Conservation (phyloP, 2,888 invertebrate genomes). For the Drosophila mercatorum region DNA sequence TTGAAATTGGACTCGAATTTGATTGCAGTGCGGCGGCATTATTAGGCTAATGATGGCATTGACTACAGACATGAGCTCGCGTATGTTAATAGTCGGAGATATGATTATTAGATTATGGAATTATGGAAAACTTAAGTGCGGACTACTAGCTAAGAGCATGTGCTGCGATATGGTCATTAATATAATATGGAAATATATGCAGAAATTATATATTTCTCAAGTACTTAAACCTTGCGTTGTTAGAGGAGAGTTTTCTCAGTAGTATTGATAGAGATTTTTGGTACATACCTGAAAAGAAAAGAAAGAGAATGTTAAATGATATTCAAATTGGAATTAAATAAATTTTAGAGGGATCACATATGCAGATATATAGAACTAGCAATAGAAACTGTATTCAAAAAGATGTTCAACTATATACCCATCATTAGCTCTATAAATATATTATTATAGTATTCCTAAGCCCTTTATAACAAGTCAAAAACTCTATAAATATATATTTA, state of each 20-base stretch:
- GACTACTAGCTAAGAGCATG: not conserved
- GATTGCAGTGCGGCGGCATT: conserved; percentile 51
- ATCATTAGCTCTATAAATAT: not conserved
- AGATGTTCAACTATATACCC: too few relatives aligned
- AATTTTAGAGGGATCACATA: not conserved
- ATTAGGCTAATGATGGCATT: conserved; percentile 50
- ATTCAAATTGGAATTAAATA: not conserved
- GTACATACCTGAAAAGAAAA: conserved; percentile 57
- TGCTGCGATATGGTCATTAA: too few relatives aligned
- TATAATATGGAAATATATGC: not conserved
- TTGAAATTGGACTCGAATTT: conserved; percentile 56
- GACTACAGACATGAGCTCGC: not conserved
- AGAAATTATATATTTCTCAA: not conserved
- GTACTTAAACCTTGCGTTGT: conserved; percentile 1
- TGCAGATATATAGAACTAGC: not conserved
- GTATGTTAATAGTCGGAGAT: conserved; percentile 17
- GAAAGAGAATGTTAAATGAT: conserved; percentile 3
- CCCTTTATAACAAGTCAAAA: too few relatives aligned
- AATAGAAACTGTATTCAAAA: too few relatives aligned
- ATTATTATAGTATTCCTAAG: too few relatives aligned
- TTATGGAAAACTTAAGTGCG: conserved; percentile 1
- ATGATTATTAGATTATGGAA: conserved; percentile 15
- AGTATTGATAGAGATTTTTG: not conserved
- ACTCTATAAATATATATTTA: not conserved
- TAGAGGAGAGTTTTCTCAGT: not conserved